phyloP scores from a whole-genome alignment of 2,797 vertebrate species.

The Microctenopoma steveboyesi region DNA sequence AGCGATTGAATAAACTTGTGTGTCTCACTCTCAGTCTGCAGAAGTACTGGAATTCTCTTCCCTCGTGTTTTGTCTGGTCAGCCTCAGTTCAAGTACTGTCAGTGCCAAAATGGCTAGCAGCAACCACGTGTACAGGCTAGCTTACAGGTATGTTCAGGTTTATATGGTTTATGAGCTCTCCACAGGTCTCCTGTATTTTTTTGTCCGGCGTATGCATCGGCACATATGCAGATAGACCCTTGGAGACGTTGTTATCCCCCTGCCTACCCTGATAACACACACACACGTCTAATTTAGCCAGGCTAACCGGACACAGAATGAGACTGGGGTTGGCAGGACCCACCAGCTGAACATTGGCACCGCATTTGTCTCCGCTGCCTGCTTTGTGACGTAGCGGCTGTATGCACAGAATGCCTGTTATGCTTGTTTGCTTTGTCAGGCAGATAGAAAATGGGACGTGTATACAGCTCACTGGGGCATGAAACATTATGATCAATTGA shows the following conservation, averaged over 20 bases:
- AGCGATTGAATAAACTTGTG: background rate
- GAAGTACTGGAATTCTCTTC: too few species aligned
- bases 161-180: constrained; percentile 4
- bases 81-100: background rate
- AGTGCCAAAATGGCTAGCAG: constrained; percentile 6
- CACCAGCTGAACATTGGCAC: constrained; percentile 42
- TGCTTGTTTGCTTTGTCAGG: constrained; percentile 65
- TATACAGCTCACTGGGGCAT: constrained; percentile 34
- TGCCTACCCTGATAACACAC: background rate
- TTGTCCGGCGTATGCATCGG: constrained; percentile 24
- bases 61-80: background rate
- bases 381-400: constrained; percentile 69
- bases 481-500: constrained; percentile 9
- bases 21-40: too few species aligned
- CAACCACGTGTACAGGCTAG: background rate
- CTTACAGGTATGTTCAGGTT: constrained; percentile 16
- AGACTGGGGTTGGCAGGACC: constrained; percentile 21
- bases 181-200: constrained; percentile 14
- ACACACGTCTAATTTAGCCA: constrained; percentile 27
- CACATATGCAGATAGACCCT: constrained; percentile 24
- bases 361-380: constrained; percentile 43
- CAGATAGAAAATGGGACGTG: constrained; percentile 51
- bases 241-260: constrained; percentile 13
- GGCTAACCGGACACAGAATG: constrained; percentile 10
- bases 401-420: constrained; percentile 72